Conservation (phyloP, 2,113 vertebrate species). For the Forbesichthys agassizii region DNA sequence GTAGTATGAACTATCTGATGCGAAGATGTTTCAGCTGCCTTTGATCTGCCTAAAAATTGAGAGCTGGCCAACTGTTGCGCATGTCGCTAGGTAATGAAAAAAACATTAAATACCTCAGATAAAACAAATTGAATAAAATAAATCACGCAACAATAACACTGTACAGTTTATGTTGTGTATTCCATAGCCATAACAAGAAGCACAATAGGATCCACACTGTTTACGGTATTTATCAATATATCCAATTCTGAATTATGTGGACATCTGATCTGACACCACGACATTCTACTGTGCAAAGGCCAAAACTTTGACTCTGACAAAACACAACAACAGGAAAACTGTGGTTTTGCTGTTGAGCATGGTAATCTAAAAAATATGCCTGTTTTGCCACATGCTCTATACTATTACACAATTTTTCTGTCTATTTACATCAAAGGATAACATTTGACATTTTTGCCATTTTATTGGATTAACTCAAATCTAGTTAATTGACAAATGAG, state of each 20-base stretch:
- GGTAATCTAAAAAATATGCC: too few relatives aligned
- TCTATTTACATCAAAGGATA: too few relatives aligned
- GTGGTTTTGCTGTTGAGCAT: too few relatives aligned
- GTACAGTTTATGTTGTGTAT: slow-evolving; percentile 7
- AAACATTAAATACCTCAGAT: slow-evolving; percentile 21
- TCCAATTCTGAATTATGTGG: background rate
- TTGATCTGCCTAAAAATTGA: slow-evolving; percentile 17
- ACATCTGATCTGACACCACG: background rate
- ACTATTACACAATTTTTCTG: too few relatives aligned
- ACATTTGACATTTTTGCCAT: too few relatives aligned
- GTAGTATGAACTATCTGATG: slow-evolving; percentile 14
- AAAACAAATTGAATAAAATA: slow-evolving; percentile 26
- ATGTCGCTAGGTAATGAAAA: slow-evolving; percentile 33
- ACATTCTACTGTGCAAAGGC: background rate
- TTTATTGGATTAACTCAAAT: too few relatives aligned
- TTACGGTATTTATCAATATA: slow-evolving; percentile 13
- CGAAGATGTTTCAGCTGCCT: slow-evolving; percentile 23
- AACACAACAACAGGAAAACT: too few relatives aligned
- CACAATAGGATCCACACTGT: slow-evolving; percentile 23
- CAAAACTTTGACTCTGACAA: slow-evolving; percentile 11
- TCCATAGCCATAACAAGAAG: slow-evolving; percentile 21
- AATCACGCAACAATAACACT: slow-evolving; percentile 15
- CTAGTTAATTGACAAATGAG: too few relatives aligned
- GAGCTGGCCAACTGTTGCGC: slow-evolving; percentile 17
- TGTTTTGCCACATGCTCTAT: too few relatives aligned